Evolutionary conservation across 2,888 invertebrate species (phyloP), one percentile per base, ranked within the genome.

Genomic region (Cheilosia pagana): DNA sequence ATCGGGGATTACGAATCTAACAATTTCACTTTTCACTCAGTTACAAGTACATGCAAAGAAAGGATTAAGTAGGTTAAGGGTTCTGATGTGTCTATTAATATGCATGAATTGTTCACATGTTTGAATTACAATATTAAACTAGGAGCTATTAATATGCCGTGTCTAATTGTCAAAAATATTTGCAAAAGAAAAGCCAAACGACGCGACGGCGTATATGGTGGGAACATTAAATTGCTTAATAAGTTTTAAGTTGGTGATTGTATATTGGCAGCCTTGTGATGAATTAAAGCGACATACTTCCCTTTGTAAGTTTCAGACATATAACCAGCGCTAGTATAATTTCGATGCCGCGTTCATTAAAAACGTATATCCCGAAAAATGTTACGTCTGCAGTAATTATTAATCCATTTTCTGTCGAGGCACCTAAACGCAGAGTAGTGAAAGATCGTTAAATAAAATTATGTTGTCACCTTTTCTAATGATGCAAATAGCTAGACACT

Each of bases 31-130:
- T 63, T 63, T 31, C 21, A 52, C 72, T 35, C 35, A 35, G 35
- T 35, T 12, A 12, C 35, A 12, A 12, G 35, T 35, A 35, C 10
- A 63, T 63, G 45, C 25, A 48, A 39, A 55, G 28, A 65, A 65
- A 39, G 75, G 75, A 75, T 75, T 75, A 75, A 41, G 48, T 39
- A 50, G 25, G 55, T 74, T 28, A 25, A 1, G 41, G 43, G 62
- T 45, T 72, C 53, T 53, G 10, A 53, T 16, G 31, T 3, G 5
- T 55, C n/a, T 31, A 19, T 57, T 21, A 39, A 7, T 31, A 39
- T 57, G 39, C 16, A 53, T 53, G 0, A 23, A 57, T 23, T 57
- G 39, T 14, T 57, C 12, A 35, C 10, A 63, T 48, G 16, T 16
- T 35, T 10, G 21, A 57, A 48, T 52, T 19, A 50, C 23, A 50